A percentile compares a stretch with the other conserved stretches of the same genome.
Evolutionary conservation across 2,113 vertebrate species (phyloP).

Genomic region (Ibidorhyncha struthersii): DNA sequence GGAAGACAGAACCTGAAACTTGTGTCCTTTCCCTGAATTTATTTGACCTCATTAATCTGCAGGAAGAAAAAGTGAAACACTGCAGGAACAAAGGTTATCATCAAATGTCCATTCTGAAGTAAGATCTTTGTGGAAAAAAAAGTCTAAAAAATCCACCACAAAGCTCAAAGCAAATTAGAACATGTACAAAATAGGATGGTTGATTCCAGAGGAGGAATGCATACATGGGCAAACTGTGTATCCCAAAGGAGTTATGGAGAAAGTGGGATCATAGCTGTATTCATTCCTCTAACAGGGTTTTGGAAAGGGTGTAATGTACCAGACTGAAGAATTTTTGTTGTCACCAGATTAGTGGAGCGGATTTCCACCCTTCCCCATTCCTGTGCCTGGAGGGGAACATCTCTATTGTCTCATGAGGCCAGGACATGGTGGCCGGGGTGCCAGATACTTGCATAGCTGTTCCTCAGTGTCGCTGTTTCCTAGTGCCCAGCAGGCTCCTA

Average conservation of each 20-base stretch:
- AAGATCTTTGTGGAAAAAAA: not conserved
- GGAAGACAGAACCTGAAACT: not conserved
- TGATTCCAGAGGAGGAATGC: not conserved
- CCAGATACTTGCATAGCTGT: not conserved
- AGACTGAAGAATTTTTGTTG: not conserved
- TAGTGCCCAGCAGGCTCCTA: not conserved
- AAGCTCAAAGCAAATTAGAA: not conserved
- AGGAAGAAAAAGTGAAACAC: not conserved
- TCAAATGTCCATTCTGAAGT: not conserved
- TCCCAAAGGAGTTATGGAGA: not conserved
- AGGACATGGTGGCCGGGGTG: not conserved
- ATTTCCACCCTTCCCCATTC: not conserved
- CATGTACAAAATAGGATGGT: not conserved
- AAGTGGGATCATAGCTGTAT: not conserved
- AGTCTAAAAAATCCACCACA: not conserved
- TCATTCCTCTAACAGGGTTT: not conserved
- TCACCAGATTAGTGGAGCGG: not conserved
- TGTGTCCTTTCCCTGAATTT: not conserved
- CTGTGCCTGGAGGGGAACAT: not conserved
- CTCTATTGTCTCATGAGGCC: not conserved
- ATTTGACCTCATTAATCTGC: not conserved
- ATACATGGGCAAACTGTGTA: not conserved
- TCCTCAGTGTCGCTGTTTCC: not conserved
- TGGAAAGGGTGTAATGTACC: not conserved
- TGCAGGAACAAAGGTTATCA: not conserved